Evolutionary conservation across 2,113 vertebrate species (phyloP), one percentile per base, ranked within the genome.

Genomic region (Triplophysa dalaica): DNA sequence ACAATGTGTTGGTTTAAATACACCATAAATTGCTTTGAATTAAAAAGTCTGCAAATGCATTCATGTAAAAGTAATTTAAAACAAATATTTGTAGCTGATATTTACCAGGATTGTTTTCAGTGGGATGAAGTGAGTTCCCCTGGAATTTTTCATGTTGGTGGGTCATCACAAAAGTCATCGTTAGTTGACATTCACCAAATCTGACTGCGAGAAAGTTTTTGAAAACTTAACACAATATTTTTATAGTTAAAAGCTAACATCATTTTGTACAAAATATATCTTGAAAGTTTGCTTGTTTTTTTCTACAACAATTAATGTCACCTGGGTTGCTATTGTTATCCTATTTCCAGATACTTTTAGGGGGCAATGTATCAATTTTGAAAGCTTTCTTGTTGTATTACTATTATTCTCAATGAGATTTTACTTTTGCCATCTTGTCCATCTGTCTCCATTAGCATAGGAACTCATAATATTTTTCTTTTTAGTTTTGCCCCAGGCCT

Each of bases 381-480:
- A 16, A 58, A 1, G 19, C 1, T 21, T 21, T 19, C 8, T n/a
- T 19, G 21, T 58, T 58, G 8, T 19, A n/a, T 29, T 7, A 8
- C 6, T 11, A 2, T 16, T 29, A 19, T 29, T 43, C 6, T 13
- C 29, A 45, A 69, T 41, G 26, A 17, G 17, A n/a, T 48, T 21
- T 19, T 38, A 7, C 41, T 73, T 64, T n/a, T 2, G 7, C 29
- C 29, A 26, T 69, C 43, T 33, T 43, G 16, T 11, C 54, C 43
- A 69, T 79, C 62, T 60, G 22, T 70, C 77, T 61, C 56, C 43
- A 60, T 79, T 45, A 63, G 67, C 58, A 50, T 16, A 52, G 12
- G 8, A 45, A 17, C 58, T 70, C 7, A 33, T 17, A 50, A 17
- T 61, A 33, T 48, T 29, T 48, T 74, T 33, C 13, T 61, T 14